These are phyloP conservation scores for Microcebus tavaratra DNA, from an alignment of 2,113 vertebrate genomes.

Conservation along the genomic window DNA sequence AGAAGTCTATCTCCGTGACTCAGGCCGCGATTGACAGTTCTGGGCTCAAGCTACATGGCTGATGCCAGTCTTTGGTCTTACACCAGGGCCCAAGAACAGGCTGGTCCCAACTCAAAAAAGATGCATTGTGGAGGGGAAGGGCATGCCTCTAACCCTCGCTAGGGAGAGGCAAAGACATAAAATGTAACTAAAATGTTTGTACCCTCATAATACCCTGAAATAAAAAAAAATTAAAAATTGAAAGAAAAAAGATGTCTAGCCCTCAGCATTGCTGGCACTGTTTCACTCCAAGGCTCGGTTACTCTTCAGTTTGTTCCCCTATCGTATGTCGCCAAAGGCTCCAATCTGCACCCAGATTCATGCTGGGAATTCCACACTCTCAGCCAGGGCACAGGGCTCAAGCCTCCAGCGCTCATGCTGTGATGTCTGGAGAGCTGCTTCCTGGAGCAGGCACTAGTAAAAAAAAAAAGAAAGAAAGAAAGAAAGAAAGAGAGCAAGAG, in stretches of 20 bases:
- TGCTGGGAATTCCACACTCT: not conserved
- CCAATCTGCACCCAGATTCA: not conserved
- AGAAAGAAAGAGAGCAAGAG: no score
- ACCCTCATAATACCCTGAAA: no score
- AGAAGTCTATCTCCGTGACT: not conserved
- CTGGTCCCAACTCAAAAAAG: not conserved
- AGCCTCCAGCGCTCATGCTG: not conserved
- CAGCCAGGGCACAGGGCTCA: not conserved
- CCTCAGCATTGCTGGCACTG: not conserved
- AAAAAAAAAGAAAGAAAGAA: not conserved
- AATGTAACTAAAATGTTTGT: no score
- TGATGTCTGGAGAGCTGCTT: not conserved
- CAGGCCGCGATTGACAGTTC: not conserved
- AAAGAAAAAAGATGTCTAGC: not conserved
- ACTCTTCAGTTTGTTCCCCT: not conserved
- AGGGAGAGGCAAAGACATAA: no score
- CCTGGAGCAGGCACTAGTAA: not conserved
- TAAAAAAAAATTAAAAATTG: no score
- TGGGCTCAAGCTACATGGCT: not conserved
- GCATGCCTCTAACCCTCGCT: no score
- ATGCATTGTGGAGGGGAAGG: no score
- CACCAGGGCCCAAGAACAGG: not conserved
- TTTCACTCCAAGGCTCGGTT: not conserved
- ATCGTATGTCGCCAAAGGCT: not conserved
- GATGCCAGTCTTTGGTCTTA: not conserved